A percentile compares a stretch with the other conserved stretches of the same genome.
Conservation (phyloP, 2,113 vertebrate species). For the Plectropomus leopardus region DNA sequence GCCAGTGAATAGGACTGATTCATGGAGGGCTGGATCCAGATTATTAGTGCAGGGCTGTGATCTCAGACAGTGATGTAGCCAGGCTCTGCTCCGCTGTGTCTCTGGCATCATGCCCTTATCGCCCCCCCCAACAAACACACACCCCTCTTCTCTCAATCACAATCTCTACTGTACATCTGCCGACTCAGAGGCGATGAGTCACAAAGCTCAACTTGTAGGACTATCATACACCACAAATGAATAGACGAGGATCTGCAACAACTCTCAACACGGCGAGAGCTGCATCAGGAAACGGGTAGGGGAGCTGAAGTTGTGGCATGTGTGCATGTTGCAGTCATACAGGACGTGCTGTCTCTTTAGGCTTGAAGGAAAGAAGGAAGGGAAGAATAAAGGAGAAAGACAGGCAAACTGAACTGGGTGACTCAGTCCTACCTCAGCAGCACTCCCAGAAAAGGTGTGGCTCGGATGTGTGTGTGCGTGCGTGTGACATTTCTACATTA, state of each 20-base stretch:
- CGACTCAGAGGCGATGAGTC: constrained; percentile 64
- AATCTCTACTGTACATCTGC: constrained; percentile 62
- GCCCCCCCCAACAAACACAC: not conserved
- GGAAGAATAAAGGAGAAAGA: constrained; percentile 29
- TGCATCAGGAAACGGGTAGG: constrained; percentile 37
- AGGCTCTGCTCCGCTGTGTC: constrained; percentile 58
- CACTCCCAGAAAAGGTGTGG: constrained; percentile 74
- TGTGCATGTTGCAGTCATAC: constrained; percentile 30
- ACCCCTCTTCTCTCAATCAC: constrained; percentile 13
- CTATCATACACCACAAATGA: constrained; percentile 33
- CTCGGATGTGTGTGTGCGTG: constrained; percentile 9
- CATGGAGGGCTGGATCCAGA: constrained; percentile 56
- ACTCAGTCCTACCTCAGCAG: constrained; percentile 73
- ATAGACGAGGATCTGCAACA: constrained; percentile 23
- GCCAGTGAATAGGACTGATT: constrained; percentile 61
- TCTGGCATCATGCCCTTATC: constrained; percentile 65
- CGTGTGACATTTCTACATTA: constrained; percentile 59
- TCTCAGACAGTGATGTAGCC: constrained; percentile 75
- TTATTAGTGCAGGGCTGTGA: constrained; percentile 70
- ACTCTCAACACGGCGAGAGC: constrained; percentile 34
- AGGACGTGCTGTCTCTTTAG: constrained; percentile 42
- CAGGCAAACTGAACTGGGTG: constrained; percentile 53
- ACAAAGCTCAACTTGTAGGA: constrained; percentile 51
- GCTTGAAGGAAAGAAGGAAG: constrained; percentile 11
- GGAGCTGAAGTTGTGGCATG: constrained; percentile 24